Percentiles rank a stretch among this genome's conserved stretches.
Evolutionary conservation across 2,888 invertebrate genomes (phyloP).

Genomic region (Cheilosia vulpina): DNA sequence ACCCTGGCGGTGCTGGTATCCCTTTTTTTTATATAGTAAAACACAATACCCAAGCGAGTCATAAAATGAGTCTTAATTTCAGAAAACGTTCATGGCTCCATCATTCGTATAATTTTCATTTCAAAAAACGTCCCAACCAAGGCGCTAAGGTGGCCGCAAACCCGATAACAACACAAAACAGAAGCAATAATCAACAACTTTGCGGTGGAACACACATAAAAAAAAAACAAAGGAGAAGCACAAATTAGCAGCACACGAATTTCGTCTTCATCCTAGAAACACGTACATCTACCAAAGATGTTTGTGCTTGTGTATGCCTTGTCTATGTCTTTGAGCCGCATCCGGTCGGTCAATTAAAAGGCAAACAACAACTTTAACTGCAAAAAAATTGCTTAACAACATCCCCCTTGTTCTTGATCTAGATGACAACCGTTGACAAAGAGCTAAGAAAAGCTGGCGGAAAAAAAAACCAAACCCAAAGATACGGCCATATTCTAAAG

Average conservation of each 20-base stretch:
- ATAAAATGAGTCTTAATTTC: slow-evolving; percentile 66
- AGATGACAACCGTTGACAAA: slow-evolving; percentile 59
- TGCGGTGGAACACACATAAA: slow-evolving; percentile 35
- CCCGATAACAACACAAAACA: slow-evolving; percentile 23
- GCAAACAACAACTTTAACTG: slow-evolving; percentile 53
- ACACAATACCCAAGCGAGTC: slow-evolving; percentile 55
- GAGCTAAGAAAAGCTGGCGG: slow-evolving; percentile 26
- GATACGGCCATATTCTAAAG: slow-evolving; percentile 26
- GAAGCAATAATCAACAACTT: slow-evolving; percentile 21
- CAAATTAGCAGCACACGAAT: slow-evolving; percentile 60
- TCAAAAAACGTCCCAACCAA: neutral
- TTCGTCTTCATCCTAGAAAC: slow-evolving; percentile 7
- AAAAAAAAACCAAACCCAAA: slow-evolving; percentile 5
- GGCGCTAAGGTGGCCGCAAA: slow-evolving; percentile 1
- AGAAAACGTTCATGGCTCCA: slow-evolving; percentile 37
- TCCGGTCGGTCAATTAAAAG: slow-evolving; percentile 65
- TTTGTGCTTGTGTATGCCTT: neutral
- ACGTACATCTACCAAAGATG: slow-evolving; percentile 7
- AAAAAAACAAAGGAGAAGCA: slow-evolving; percentile 53
- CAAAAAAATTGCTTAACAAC: slow-evolving; percentile 55
- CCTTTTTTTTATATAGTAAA: neutral
- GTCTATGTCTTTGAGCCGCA: slow-evolving; percentile 36
- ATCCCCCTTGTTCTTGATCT: slow-evolving; percentile 36
- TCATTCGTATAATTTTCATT: slow-evolving; percentile 23
- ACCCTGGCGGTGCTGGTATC: neutral